Conservation (phyloP, 2,888 invertebrate species). For the Agrochola macilenta region DNA sequence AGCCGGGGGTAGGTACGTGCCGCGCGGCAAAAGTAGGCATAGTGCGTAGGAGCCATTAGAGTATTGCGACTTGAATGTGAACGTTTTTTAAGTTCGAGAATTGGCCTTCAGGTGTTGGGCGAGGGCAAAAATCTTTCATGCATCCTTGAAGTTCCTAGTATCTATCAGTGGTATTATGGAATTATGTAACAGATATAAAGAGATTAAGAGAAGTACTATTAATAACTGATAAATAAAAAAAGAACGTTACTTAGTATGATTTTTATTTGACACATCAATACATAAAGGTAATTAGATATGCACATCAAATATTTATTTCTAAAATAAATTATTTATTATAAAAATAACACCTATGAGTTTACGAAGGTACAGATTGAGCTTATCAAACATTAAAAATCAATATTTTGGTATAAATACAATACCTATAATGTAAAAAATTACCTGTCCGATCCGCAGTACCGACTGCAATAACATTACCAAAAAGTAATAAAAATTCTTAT, state of each 20-base stretch:
- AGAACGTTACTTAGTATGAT: not conserved
- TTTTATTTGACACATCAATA: slow-evolving; percentile 56
- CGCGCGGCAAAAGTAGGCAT: no score
- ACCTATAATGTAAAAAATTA: no score
- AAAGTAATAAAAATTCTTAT: no score
- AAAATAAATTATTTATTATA: slow-evolving; percentile 19
- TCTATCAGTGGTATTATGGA: not conserved
- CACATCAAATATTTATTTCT: slow-evolving; percentile 24
- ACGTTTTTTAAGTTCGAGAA: no score
- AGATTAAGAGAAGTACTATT: no score
- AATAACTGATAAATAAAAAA: slow-evolving; percentile 1
- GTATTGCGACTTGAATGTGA: no score
- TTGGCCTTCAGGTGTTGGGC: no score
- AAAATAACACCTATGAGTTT: slow-evolving; percentile 38
- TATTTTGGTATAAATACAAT: slow-evolving; percentile 14
- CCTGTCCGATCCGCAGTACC: no score
- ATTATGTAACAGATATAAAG: not conserved
- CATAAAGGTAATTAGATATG: slow-evolving; percentile 17
- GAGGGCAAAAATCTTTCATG: no score
- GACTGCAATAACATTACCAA: no score
- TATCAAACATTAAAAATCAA: slow-evolving; percentile 39
- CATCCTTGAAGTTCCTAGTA: not conserved
- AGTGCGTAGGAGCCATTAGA: no score
- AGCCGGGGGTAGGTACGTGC: no score
- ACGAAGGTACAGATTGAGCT: slow-evolving; percentile 65